Base-by-base conservation (phyloP, 2,113 vertebrate genomes). In the Gymnocephalus cernua region DNA sequence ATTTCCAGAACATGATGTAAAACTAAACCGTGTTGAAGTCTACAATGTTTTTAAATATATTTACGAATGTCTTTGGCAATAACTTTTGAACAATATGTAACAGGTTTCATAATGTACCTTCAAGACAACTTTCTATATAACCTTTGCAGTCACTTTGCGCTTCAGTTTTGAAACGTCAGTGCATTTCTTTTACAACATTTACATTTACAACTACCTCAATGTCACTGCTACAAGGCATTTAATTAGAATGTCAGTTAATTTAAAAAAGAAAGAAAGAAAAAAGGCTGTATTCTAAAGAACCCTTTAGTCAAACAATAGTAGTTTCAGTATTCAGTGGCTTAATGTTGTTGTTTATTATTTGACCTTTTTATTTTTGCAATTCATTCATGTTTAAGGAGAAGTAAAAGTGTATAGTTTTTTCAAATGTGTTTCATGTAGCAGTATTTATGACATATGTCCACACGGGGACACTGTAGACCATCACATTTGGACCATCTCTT, bases 381-480 rank as follows among this genome's bases (percentile, higher is more conserved):
- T 12, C 0, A 4, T 62, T 62, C 1, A 38, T n/a, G 10, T 58
- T 58, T 10, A 18, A 16, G 27, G 14, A 58, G 0, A 4, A 13
- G 2, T 21, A 0, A 18, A 8, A 21, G 18, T 21, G 9, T 38
- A 6, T 21, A 38, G 0, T 2, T 2, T n/a, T 38, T 61, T 2
- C 2, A 6, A 61, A 61, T 38, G 58, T 19, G 10, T n/a, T 38
- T 12, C 0, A 38, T 41, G 10, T 7, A n/a, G 19, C 32, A 14
- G 38, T 41, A 11, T 10, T 41, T 3, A 10, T 38, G 68, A 19
- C 18, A 21, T 11, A 13, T n/a, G 27, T 77, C 91, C 93, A 86
- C 91, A 54, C 15, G 92, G 45, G 78, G 93, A 84, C 91, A 73
- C 18, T 83, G 57, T 66, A 87, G 84, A 89, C 88, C 88, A 27